Conservation (phyloP, 1,140 invertebrate genomes). For the Thalassaphorura encarpata region DNA sequence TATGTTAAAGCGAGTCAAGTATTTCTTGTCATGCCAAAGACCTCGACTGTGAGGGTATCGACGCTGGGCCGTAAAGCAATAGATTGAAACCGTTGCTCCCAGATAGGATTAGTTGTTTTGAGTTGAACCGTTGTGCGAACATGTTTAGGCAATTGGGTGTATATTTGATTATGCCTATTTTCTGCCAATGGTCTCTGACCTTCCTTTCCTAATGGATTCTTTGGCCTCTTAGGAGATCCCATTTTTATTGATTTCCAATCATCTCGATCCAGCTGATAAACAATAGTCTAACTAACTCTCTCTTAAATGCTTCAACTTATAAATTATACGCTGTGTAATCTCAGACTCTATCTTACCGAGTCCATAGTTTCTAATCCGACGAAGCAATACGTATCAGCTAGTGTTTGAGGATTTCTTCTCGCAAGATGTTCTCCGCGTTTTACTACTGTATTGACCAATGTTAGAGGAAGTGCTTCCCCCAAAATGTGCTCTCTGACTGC, state of each 20-base stretch:
- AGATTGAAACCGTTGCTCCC: conserved; percentile 29
- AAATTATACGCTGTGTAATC: neutral
- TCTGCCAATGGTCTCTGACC: conserved; percentile 20
- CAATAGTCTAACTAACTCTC: conserved; percentile 7
- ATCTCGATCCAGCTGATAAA: conserved; percentile 21
- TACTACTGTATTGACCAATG: conserved; percentile 22
- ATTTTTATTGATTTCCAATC: conserved; percentile 20
- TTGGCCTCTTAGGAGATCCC: conserved; percentile 11
- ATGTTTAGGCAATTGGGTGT: conserved; percentile 3
- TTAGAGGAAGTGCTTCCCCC: conserved; percentile 25
- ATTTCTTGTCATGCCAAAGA: too few relatives aligned
- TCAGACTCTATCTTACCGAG: conserved; percentile 7
- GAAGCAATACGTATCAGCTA: conserved; percentile 22
- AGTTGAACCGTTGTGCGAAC: conserved; percentile 16
- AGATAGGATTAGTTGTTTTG: conserved; percentile 14
- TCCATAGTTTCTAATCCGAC: conserved; percentile 24
- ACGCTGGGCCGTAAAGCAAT: conserved; percentile 16
- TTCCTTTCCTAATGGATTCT: neutral
- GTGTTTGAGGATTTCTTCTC: neutral
- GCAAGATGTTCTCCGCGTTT: conserved; percentile 5
- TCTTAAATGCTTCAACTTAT: neutral
- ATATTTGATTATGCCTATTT: conserved; percentile 13
- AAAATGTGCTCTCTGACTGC: conserved; percentile 15
- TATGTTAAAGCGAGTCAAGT: neutral
- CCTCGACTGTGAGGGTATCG: conserved; percentile 23